Evolutionary conservation across 2,113 vertebrate species (phyloP).

Genomic region (Peucedramus taeniatus): DNA sequence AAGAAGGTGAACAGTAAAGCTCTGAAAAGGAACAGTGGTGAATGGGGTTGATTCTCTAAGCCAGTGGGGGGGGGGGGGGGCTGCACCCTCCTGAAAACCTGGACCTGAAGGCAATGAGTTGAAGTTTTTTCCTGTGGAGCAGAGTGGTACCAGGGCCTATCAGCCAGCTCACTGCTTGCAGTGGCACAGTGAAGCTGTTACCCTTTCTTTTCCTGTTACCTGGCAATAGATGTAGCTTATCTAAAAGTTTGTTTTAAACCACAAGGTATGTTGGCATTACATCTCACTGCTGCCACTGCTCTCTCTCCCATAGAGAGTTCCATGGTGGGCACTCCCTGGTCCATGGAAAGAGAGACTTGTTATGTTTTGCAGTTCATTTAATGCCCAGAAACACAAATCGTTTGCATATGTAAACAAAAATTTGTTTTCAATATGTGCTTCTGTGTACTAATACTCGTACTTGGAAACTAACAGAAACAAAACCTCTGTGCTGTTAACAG

Average conservation of each 20-base stretch:
- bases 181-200: background rate
- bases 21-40: slow-evolving; percentile 68
- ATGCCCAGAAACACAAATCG: background rate
- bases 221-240: background rate
- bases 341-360: background rate
- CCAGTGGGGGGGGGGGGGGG: background rate
- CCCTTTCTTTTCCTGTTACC: background rate
- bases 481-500: background rate
- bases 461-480: background rate
- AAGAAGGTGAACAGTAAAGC: slow-evolving; percentile 56
- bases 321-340: fast-evolving
- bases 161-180: background rate
- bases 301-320: background rate
- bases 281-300: background rate
- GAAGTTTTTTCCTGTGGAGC: background rate
- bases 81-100: background rate
- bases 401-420: background rate
- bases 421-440: background rate
- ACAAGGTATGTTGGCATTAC: background rate
- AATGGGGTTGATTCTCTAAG: slow-evolving; percentile 62
- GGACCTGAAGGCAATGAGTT: background rate
- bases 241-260: background rate
- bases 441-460: background rate
- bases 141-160: background rate
- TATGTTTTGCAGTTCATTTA: background rate